Percentiles rank a stretch among this genome's conserved stretches.
These are phyloP conservation scores for Nothobranchius furzeri DNA, from an alignment of 2,113 vertebrate species.

Conservation along the genomic window DNA sequence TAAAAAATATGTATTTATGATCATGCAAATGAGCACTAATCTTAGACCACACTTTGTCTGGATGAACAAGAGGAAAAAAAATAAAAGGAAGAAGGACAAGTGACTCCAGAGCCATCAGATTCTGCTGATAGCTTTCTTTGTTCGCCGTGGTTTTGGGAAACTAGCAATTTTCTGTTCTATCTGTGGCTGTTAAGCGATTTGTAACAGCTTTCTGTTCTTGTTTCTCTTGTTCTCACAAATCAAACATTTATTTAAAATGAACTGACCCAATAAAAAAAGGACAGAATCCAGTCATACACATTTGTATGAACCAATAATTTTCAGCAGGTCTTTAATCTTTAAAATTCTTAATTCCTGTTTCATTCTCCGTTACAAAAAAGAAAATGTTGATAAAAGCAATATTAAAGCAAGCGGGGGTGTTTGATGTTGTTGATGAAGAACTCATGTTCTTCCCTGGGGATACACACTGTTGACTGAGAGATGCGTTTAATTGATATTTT, in stretches of 20 bases:
- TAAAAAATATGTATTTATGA: slow-evolving; percentile 67
- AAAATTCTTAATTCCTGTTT: slow-evolving; percentile 19
- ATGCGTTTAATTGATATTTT: slow-evolving; percentile 58
- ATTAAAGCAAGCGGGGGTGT: slow-evolving; percentile 32
- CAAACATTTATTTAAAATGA: slow-evolving; percentile 52
- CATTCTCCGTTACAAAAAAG: slow-evolving; percentile 1
- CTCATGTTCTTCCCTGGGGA: slow-evolving; percentile 32
- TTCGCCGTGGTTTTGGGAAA: slow-evolving; percentile 52
- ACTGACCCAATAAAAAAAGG: slow-evolving; percentile 49
- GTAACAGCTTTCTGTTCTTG: slow-evolving; percentile 45
- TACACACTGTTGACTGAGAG: slow-evolving; percentile 47
- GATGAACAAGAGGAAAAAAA: slow-evolving; percentile 41
- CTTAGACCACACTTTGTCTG: slow-evolving; percentile 47
- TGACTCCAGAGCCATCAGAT: slow-evolving; percentile 42
- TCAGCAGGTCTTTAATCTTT: slow-evolving; percentile 20
- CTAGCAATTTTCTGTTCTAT: slow-evolving; percentile 57
- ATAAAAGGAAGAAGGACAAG: slow-evolving; percentile 16
- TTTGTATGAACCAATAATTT: slow-evolving; percentile 19
- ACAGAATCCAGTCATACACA: slow-evolving; percentile 32
- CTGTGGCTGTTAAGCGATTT: slow-evolving; percentile 59
- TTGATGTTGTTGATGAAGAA: slow-evolving; percentile 61
- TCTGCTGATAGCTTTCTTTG: slow-evolving; percentile 49
- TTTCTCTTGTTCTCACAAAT: slow-evolving; percentile 53
- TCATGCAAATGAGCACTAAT: slow-evolving; percentile 60
- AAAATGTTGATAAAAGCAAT: slow-evolving; percentile 42